Evolutionary conservation across 1,140 invertebrate species (phyloP).

Genomic region (Lamellibrachia luymesi): DNA sequence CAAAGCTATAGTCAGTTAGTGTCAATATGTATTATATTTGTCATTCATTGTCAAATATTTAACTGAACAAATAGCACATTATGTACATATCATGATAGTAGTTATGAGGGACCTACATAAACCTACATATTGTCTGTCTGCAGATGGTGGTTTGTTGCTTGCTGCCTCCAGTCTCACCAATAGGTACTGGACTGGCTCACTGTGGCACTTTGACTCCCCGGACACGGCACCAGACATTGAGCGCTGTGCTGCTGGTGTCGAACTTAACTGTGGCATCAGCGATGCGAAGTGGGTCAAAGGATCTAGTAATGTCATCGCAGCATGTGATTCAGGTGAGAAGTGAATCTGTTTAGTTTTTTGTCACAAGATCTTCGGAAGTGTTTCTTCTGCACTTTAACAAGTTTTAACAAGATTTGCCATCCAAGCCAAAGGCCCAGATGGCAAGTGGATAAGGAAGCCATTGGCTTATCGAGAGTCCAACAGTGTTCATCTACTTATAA

Average conservation of each 20-base stretch:
- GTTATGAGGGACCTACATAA: background rate
- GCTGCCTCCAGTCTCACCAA: constrained; percentile 12
- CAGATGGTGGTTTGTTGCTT: constrained; percentile 7
- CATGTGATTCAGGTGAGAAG: background rate
- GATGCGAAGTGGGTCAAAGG: background rate
- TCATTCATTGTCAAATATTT: no score
- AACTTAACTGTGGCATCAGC: constrained; percentile 11
- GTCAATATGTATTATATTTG: no score
- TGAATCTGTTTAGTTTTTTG: background rate
- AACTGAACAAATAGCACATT: no score
- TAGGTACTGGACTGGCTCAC: background rate
- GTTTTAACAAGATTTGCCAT: no score
- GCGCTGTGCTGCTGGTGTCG: background rate
- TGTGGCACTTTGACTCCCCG: constrained; percentile 6
- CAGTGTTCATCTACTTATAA: no score
- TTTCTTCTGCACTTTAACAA: background rate
- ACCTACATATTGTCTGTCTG: background rate
- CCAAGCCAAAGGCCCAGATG: no score
- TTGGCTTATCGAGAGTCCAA: no score
- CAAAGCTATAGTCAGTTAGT: no score
- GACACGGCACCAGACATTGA: constrained; percentile 6
- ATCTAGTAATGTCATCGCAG: background rate
- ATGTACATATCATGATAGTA: no score
- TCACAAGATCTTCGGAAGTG: background rate
- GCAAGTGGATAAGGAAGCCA: no score